A percentile compares a stretch with the other conserved stretches of the same genome.
These are phyloP conservation scores for Rafetus swinhoei DNA, from an alignment of 2,113 vertebrate species.

Conservation along the genomic window DNA sequence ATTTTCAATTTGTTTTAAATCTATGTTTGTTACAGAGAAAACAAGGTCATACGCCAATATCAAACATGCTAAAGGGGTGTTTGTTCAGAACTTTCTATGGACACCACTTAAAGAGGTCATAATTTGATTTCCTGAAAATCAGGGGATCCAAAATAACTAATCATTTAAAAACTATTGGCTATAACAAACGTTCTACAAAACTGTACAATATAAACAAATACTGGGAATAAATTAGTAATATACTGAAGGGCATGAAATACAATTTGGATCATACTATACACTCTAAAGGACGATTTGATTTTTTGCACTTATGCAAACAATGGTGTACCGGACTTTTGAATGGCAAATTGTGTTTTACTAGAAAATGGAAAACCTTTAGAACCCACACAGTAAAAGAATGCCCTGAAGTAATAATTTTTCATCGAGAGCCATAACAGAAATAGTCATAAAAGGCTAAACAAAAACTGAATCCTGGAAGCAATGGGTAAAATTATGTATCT, in stretches of 20 bases:
- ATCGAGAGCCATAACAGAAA: neutral
- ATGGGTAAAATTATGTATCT: neutral
- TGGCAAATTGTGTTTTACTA: neutral
- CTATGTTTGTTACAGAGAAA: neutral
- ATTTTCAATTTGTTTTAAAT: neutral
- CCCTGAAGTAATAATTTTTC: neutral
- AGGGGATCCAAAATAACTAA: neutral
- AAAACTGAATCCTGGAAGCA: neutral
- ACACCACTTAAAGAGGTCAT: neutral
- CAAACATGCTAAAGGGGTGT: neutral
- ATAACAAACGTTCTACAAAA: neutral
- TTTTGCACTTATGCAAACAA: neutral
- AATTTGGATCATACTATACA: neutral
- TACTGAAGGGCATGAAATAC: neutral
- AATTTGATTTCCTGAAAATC: neutral
- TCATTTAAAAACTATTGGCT: rapidly evolving
- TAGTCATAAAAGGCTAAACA: neutral
- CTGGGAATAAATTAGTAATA: neutral
- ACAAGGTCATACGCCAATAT: neutral
- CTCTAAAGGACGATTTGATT: neutral
- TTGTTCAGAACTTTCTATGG: neutral
- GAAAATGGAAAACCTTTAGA: neutral
- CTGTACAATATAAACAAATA: neutral
- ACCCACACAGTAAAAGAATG: neutral
- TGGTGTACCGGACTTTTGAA: neutral